These are phyloP conservation scores for Periophthalmodon schlosseri DNA, from an alignment of 2,113 vertebrate genomes.

Conservation along the genomic window DNA sequence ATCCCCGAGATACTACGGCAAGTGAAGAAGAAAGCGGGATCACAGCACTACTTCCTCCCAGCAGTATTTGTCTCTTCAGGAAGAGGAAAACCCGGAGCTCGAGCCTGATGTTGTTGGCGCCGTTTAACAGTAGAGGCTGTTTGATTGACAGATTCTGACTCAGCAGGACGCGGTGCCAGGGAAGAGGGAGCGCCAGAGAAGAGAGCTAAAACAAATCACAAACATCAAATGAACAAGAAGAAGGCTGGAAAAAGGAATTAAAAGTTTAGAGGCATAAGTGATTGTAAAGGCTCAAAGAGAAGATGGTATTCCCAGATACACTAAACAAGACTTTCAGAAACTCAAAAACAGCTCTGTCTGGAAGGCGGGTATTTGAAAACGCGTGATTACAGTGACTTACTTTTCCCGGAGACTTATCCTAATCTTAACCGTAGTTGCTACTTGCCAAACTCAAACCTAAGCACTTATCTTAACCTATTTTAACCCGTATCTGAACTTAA, in stretches of 20 bases:
- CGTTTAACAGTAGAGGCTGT: conserved; percentile 36
- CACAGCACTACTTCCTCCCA: conserved; percentile 23
- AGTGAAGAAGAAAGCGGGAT: conserved; percentile 1
- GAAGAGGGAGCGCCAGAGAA: conserved; percentile 14
- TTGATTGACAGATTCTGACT: conserved; percentile 60
- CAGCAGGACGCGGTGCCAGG: conserved; percentile 37
- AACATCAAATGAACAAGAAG: conserved; percentile 34
- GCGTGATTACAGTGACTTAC: neutral
- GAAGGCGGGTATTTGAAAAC: neutral
- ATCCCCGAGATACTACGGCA: conserved; percentile 13
- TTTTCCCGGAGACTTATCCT: too few relatives aligned
- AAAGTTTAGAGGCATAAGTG: conserved; percentile 12
- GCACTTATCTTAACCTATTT: too few relatives aligned
- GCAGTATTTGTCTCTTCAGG: conserved; percentile 17
- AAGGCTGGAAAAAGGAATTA: conserved; percentile 20
- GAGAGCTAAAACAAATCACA: conserved; percentile 30
- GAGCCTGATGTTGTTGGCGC: conserved; percentile 39
- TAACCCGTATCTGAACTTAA: too few relatives aligned
- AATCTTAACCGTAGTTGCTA: too few relatives aligned
- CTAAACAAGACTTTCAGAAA: conserved; percentile 8
- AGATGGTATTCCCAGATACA: neutral
- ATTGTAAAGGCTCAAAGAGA: conserved; percentile 21
- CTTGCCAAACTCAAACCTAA: too few relatives aligned
- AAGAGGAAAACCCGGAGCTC: conserved; percentile 22
- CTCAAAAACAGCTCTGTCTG: conserved; percentile 1